Base-by-base conservation (phyloP, 2,797 vertebrate species). In the Centropyge bicolor region DNA sequence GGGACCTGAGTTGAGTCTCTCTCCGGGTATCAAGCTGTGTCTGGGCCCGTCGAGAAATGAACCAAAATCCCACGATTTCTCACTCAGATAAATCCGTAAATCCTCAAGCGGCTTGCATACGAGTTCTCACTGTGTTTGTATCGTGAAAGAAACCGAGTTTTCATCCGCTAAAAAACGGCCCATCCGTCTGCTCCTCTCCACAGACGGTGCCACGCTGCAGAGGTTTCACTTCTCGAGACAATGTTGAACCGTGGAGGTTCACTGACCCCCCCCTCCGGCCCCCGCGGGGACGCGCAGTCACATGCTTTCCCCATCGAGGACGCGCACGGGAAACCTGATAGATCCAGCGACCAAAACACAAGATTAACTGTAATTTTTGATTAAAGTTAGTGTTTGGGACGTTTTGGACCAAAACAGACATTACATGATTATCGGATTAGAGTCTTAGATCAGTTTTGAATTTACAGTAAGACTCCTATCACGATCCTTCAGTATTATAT, bases 121-220 rank as follows among this genome's bases (percentile, higher is more conserved):
- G 45, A 80, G 12, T 48, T 46, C 12, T 11, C 61, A 5, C 48
- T 13, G 40, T 48, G 36, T 75, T 1, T 65, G 51, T 79, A 62
- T 84, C 13, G 66, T 76, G 9, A 75, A 76, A 80, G 43, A 76
- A 80, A 77, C 11, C 11, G 13, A 66, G 65, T 40, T 81, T 84
- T 84, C 43, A 4, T 64, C 59, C n/a, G 11, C 55, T 74, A 14
- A 68, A 75, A 13, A 0, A 1, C 24, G n/a, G 57, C 35, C 74
- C 46, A 48, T 49, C 57, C 11, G 48, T 46, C 31, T 48, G 17
- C 63, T 80, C 71, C 70, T 56, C 56, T 8, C 20, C 9, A 17
- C 24, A 54, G 48, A 49, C 57, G 46, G 40, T 93, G 93, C 92
- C 94, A 94, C 94, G 93, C 93, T 91, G 89, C 65, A 38, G 57